Evolutionary conservation across 2,888 invertebrate genomes (phyloP).

Genomic region (Clistopyga incitator): DNA sequence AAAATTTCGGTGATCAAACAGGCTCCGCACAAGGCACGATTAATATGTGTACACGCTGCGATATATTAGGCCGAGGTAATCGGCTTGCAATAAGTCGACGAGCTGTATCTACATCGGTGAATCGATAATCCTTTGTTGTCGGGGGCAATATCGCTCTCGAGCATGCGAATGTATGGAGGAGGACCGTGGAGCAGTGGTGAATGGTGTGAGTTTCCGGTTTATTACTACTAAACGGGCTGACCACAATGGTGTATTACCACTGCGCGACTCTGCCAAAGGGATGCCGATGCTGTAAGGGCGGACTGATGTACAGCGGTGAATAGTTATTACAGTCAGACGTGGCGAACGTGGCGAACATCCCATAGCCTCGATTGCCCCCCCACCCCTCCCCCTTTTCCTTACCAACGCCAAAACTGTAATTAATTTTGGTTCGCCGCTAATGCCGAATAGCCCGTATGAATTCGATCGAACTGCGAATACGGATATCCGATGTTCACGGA

Average conservation of each 20-base stretch:
- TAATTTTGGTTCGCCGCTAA: conserved; percentile 77
- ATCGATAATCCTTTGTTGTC: conserved; percentile 61
- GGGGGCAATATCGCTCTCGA: conserved; percentile 37
- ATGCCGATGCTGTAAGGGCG: conserved; percentile 38
- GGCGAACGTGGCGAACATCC: conserved; percentile 70
- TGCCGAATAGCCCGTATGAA: conserved; percentile 18
- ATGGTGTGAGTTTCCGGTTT: conserved; percentile 69
- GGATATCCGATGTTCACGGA: conserved; percentile 36
- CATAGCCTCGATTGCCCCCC: background rate
- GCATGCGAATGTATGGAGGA: conserved; percentile 25
- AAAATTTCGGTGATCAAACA: background rate
- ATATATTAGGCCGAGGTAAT: conserved; percentile 38
- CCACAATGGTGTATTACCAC: conserved; percentile 78
- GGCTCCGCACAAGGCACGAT: no score
- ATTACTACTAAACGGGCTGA: conserved; percentile 80
- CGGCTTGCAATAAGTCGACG: conserved; percentile 46
- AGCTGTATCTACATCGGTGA: conserved; percentile 47
- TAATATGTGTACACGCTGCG: background rate
- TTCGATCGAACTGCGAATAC: conserved; percentile 3
- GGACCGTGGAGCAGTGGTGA: conserved; percentile 14
- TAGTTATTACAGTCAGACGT: conserved; percentile 66
- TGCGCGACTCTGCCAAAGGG: conserved; percentile 51
- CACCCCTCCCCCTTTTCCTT: conserved; percentile 69
- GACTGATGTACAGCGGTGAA: conserved; percentile 75
- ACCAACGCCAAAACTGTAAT: conserved; percentile 77